Evolutionary conservation across 2,888 invertebrate genomes (phyloP), one percentile per base, ranked within the genome.

Genomic region (Eubasilissa splendida): DNA sequence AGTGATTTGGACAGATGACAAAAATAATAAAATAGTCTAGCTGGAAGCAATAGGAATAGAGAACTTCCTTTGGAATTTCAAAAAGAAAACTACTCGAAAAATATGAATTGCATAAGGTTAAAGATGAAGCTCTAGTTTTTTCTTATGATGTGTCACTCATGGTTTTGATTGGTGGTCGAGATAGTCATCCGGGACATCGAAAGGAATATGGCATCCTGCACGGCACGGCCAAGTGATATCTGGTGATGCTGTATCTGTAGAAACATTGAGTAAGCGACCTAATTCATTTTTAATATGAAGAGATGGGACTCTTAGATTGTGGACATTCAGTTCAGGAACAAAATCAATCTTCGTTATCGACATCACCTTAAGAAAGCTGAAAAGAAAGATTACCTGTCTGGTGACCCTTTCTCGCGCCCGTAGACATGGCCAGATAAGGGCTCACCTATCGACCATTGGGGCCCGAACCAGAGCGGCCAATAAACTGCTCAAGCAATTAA

Each of bases 161-260:
- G 85, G 92, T 96, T 56, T 96, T 96, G 0, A 91, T 97, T 59
- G 98, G 98, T 0, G 98, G 98, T 0, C 92, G 95, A 81, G 98
- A 92, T 97, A 58, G 94, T 97, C 65, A 93, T 98, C 1, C 98
- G 96, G 94, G 95, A 97, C 87, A 92, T 97, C 83, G 88, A 89
- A 58, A 91, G 90, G 1, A 91, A 89, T 33, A 87, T 90, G 0
- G 93, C 95, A 54, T 93, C 94, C 82, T 94, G 94, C 84, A 91
- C 92, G 4, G 88, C 66, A 89, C 89, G 0, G 93, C 89, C 71
- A 92, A 9, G 92, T 93, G 76, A 95, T 94, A 65, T 93, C 95
- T 0, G 96, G 96, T 0, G 92, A 93, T 85, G 94, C 95, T 0
- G 87, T 91, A 68, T 91, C 91, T 0, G 87, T 95, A 1, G 87